Conservation (phyloP, 2,113 vertebrate species). For the Tragelaphus scriptus region DNA sequence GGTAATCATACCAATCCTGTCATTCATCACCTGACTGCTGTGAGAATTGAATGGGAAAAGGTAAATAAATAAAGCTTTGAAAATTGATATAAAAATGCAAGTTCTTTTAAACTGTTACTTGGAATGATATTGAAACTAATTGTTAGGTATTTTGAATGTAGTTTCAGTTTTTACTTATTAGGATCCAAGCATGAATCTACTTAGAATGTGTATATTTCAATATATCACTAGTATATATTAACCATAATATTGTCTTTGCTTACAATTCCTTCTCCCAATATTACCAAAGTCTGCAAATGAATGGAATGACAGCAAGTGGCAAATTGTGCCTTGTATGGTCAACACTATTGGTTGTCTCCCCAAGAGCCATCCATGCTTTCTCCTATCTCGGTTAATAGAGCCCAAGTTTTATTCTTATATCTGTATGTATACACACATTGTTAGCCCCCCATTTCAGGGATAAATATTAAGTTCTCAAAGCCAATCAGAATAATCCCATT, state of each 20-base stretch:
- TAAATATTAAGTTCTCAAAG: conserved; percentile 7
- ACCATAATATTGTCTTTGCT: neutral
- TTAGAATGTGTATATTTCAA: neutral
- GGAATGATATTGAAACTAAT: neutral
- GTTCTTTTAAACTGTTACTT: neutral
- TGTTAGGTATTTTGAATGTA: neutral
- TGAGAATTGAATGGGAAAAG: neutral
- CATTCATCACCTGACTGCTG: neutral
- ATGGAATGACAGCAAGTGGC: neutral
- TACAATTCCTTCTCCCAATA: neutral
- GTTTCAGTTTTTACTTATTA: conserved; percentile 18
- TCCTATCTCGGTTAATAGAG: neutral
- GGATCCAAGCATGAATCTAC: neutral
- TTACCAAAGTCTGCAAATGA: neutral
- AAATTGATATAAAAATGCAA: neutral
- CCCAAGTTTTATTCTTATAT: neutral
- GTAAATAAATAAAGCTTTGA: neutral
- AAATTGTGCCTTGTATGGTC: neutral
- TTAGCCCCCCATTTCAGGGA: neutral
- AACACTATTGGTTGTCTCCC: neutral
- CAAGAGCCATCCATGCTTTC: neutral
- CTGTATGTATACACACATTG: neutral
- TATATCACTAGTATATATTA: neutral
- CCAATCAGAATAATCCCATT: neutral
- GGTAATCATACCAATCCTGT: neutral